Conservation (phyloP, 2,797 vertebrate genomes). For the Scyliorhinus canicula region DNA sequence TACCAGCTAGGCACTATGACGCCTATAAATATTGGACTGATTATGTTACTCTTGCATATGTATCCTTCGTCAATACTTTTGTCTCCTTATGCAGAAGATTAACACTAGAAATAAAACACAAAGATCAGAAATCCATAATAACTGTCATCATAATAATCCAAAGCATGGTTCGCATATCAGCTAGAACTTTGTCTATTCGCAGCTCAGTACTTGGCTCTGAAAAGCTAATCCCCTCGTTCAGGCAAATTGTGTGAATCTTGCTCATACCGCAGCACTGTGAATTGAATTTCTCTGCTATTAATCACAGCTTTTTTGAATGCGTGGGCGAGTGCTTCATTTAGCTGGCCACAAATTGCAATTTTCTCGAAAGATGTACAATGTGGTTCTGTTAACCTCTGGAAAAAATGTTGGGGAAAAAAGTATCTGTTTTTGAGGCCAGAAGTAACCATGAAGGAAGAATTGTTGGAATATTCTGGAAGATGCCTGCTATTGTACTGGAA, state of each 20-base stretch:
- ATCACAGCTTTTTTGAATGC: neutral
- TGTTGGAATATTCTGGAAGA: neutral
- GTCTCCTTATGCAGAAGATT: neutral
- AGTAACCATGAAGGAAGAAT: neutral
- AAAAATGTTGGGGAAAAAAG: neutral
- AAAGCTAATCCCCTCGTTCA: neutral
- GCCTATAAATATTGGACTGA: neutral
- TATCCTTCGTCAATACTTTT: conserved; percentile 29
- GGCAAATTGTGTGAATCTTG: neutral
- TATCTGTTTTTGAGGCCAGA: conserved; percentile 3
- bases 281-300: neutral
- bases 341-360: neutral
- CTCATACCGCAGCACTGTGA: neutral
- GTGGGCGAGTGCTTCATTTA: neutral
- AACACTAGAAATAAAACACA: conserved; percentile 1
- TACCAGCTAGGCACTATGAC: neutral
- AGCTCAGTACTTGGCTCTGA: neutral
- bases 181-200: too few species aligned
- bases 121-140: conserved; percentile 28
- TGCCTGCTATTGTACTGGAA: neutral
- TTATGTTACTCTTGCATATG: neutral
- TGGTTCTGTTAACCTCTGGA: neutral
- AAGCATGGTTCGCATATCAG: neutral
- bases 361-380: neutral
- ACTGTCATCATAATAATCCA: neutral